Evolutionary conservation across 2,888 invertebrate species (phyloP), one percentile per base, ranked within the genome.

Genomic region (Philhelius pedissequus): DNA sequence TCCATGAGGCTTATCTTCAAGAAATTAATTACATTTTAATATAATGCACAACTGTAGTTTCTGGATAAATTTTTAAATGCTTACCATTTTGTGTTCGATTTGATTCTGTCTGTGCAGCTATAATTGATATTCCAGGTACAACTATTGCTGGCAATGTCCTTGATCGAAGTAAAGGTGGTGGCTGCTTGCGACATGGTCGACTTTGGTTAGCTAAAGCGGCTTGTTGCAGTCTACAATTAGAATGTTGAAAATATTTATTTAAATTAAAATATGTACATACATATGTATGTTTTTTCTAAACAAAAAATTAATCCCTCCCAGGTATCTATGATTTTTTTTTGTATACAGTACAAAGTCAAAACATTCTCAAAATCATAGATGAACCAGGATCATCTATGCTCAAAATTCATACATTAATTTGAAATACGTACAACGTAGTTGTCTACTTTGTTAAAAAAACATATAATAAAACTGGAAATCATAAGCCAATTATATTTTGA

Each of bases 61-160:
- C 7, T 40, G 0, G 2, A 15, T 40, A 3, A 1, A 35, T 15
- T 8, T 35, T 5, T 20, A 35, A 88, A 38, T 48, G 11, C 89
- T 87, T 88, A 93, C 93, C 93, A 91, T 92, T 89, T 86, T 89
- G 92, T 88, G 94, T 93, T 86, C 94, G 93, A 71, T 95, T 94
- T 64, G 89, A 88, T 88, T 96, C 96, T 87, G 96, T 94, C 92
- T 96, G 96, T 73, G 96, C 95, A 87, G 96, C 96, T 32, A 97
- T 93, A 88, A 97, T 96, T 88, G 93, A 95, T 89, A 97, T 94
- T 66, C 96, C 96, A 1, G 97, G 97, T 48, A 96, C 96, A 54
- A 97, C 95, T 90, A 97, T 97, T 86, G 97, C 96, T 48, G 97
- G 97, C 78, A 97, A 92, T 6, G 97, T 97, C 88, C 97, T 94